phyloP scores from a whole-genome alignment of 2,113 vertebrate genomes.

The Tragelaphus buxtoni region DNA sequence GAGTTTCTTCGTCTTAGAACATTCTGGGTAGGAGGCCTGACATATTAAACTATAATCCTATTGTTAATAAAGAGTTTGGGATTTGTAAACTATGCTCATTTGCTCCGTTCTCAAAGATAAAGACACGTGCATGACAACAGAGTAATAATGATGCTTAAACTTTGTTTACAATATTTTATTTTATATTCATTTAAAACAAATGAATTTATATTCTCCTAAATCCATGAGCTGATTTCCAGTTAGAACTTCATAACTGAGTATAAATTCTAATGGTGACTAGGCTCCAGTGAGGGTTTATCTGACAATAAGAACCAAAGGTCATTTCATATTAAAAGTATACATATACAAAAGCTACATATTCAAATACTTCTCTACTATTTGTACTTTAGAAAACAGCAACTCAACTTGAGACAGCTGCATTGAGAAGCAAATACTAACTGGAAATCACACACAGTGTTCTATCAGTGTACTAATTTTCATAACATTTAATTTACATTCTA shows the following conservation, averaged over 20 bases:
- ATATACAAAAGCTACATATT: neutral
- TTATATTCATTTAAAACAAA: neutral
- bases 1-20: neutral
- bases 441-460: neutral
- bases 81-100: neutral
- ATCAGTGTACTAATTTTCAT: neutral
- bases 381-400: neutral
- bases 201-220: neutral
- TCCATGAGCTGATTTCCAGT: neutral
- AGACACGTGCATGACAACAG: neutral
- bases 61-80: neutral
- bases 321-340: neutral
- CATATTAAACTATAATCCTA: neutral
- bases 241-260: neutral
- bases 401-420: neutral
- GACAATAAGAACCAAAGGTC: neutral
- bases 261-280: neutral
- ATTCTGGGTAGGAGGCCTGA: neutral
- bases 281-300: neutral
- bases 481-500: neutral
- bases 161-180: neutral
- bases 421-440: neutral
- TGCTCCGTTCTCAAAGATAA: slow-evolving; percentile 12
- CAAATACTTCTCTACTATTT: neutral
- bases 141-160: neutral